Evolutionary conservation across 2,888 invertebrate species (phyloP), one percentile per base, ranked within the genome.

Genomic region (Epistrophe eligans): DNA sequence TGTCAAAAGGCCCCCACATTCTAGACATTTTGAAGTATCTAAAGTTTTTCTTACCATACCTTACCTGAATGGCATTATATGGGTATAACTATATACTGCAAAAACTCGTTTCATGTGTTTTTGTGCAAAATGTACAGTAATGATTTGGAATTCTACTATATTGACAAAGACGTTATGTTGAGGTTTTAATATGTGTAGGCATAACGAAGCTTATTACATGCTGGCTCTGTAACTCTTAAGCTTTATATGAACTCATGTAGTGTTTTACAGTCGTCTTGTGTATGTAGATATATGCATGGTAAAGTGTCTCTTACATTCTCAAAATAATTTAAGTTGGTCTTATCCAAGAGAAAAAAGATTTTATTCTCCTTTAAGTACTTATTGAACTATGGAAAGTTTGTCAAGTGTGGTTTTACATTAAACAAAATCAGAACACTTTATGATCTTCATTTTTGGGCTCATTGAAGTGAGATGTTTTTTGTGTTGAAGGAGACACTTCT

Each of bases 1-100:
- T 83, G 87, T 87, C 83, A 83, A 79, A 87, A 82, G 85, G 48
- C 81, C 24, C 24, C 71, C 76, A 57, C 58, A 79, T 66, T 79
- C 40, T 79, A 79, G 52, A 70, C 77, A 71, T 57, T 50, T 76
- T 70, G 45, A 55, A 19, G 32, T 60, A 5, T 43, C 35, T 71
- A 40, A 50, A 67, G 67, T 35, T 70, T 43, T 55, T 40, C 67
- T 52, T 70, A 1, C 15, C 62, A 57, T 55, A n/a, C 15, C 13
- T 19, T 13, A 24, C 7, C 17, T 40, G 40, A 2, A 40, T 24
- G 60, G 11, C 24, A 24, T 19, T 45, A 32, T 64, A 52, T 35
- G n/a, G 17, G 38, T 15, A 43, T 24, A 40, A 55, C 55, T 55
- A 24, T 24, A 24, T 24, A 28, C 70, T 70, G n/a, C 55, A 55